Percentiles rank a stretch among this genome's conserved stretches.
phyloP scores from a whole-genome alignment of 2,113 vertebrate species.

The Colossoma macropomum region DNA sequence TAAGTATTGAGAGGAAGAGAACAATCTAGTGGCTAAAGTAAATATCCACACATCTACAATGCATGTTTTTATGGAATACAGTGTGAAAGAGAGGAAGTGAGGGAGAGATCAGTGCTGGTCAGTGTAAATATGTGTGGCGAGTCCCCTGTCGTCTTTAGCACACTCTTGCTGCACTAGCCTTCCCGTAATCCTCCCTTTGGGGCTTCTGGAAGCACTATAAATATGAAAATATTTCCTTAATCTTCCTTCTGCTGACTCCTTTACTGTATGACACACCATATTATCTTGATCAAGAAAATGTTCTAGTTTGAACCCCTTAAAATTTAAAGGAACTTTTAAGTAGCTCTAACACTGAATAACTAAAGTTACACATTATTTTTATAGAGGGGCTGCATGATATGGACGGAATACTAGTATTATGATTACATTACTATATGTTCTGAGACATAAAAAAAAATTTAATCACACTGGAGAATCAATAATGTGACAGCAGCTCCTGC shows the following conservation, averaged over 20 bases:
- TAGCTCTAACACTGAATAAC: too few species aligned
- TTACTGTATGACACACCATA: background rate
- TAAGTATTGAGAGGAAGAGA: background rate
- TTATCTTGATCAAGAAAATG: background rate
- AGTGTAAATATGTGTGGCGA: slow-evolving; percentile 12
- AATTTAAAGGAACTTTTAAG: too few species aligned
- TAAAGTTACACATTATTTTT: too few species aligned
- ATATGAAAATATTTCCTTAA: slow-evolving; percentile 36
- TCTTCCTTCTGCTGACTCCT: slow-evolving; percentile 3
- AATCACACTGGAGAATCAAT: too few species aligned
- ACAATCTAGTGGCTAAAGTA: slow-evolving; percentile 10
- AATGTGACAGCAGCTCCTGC: too few species aligned
- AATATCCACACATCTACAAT: slow-evolving; percentile 21
- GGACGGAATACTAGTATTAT: too few species aligned
- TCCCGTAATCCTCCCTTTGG: slow-evolving; percentile 34
- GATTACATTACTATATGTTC: too few species aligned
- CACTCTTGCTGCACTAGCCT: slow-evolving; percentile 7
- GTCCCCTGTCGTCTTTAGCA: slow-evolving; percentile 25
- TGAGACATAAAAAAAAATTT: too few species aligned
- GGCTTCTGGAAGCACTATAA: slow-evolving; percentile 25
- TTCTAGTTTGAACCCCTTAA: slow-evolving; percentile 24
- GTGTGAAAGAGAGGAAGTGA: slow-evolving; percentile 26
- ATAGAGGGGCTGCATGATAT: too few species aligned
- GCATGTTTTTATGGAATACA: background rate
- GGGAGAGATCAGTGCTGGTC: slow-evolving; percentile 35